Evolutionary conservation across 2,797 vertebrate species (phyloP).

Genomic region (Prunella strophiata): DNA sequence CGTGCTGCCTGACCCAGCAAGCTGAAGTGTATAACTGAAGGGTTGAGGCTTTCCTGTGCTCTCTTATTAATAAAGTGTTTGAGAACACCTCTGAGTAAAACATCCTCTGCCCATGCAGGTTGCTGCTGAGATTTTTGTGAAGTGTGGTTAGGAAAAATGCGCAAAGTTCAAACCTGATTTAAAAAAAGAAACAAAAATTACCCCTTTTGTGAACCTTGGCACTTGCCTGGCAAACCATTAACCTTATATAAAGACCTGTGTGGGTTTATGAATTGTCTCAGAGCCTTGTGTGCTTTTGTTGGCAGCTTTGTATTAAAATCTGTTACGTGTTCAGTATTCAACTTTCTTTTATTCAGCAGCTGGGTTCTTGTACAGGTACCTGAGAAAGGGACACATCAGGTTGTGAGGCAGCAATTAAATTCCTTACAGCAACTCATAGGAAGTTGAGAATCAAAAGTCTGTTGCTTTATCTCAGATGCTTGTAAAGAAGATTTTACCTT

Average conservation of each 20-base stretch:
- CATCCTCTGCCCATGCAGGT: background rate
- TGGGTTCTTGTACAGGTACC: background rate
- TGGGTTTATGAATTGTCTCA: background rate
- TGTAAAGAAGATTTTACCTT: background rate
- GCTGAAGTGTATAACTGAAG: background rate
- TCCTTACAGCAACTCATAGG: background rate
- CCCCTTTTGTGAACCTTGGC: background rate
- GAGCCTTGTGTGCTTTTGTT: background rate
- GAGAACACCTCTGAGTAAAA: background rate
- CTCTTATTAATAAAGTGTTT: background rate
- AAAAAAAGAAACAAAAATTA: background rate
- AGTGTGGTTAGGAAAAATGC: background rate
- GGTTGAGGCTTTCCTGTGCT: background rate
- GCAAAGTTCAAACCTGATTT: background rate
- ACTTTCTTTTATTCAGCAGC: background rate
- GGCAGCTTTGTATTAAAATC: background rate
- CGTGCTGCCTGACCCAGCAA: background rate
- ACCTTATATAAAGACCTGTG: background rate
- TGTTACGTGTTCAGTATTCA: background rate
- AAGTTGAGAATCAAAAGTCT: background rate
- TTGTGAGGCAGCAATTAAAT: background rate
- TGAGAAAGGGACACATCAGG: background rate
- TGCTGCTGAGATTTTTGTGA: background rate
- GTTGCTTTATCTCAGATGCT: background rate
- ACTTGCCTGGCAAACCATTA: slow-evolving; percentile 41